A percentile compares a stretch with the other conserved stretches of the same genome.
phyloP scores from a whole-genome alignment of 2,113 vertebrate genomes.

The Tetrax tetrax region DNA sequence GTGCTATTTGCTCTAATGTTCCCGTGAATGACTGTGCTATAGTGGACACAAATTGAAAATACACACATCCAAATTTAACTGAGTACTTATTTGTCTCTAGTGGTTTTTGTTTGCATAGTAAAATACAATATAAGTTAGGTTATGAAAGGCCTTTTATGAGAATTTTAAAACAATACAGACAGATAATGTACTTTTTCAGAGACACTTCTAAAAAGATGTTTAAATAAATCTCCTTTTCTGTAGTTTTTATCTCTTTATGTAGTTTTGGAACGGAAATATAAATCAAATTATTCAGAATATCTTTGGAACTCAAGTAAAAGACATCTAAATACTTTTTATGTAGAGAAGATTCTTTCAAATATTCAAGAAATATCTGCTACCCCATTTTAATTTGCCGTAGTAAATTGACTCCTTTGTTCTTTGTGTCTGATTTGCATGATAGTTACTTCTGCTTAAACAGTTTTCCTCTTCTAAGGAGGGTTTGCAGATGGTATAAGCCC shows the following conservation, averaged over 20 bases:
- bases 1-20: neutral
- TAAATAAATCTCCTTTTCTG: neutral
- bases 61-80: neutral
- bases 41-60: neutral
- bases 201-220: neutral
- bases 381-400: constrained; percentile 72
- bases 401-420: constrained; percentile 68
- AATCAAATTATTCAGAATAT: neutral
- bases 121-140: neutral
- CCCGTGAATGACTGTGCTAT: neutral
- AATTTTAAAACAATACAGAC: neutral
- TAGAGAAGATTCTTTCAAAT: constrained; percentile 60
- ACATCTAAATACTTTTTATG: constrained; percentile 55
- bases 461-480: constrained; percentile 24
- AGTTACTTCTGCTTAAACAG: constrained; percentile 38
- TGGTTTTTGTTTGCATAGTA: neutral
- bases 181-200: neutral
- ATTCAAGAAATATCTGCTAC: constrained; percentile 57
- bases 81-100: neutral
- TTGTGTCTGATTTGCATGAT: constrained; percentile 69
- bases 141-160: neutral
- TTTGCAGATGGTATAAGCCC: constrained; percentile 22
- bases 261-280: constrained; percentile 9
- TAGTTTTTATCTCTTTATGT: neutral
- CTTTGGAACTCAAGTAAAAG: constrained; percentile 40